Evolutionary conservation across 2,113 vertebrate genomes (phyloP).

Genomic region (Macheiramphus alcinus): DNA sequence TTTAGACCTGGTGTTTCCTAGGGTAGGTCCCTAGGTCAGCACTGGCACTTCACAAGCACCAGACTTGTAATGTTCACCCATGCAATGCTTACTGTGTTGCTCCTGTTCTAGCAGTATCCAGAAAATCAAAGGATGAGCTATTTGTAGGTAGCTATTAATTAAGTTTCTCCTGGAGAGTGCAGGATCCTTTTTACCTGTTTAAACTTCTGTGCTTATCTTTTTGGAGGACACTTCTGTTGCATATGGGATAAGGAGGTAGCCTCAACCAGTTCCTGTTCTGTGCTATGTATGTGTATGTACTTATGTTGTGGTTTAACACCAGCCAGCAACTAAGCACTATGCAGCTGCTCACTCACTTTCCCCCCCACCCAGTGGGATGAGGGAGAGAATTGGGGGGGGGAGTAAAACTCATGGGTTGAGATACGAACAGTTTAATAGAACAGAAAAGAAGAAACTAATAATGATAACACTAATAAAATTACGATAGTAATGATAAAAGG

Average conservation of each 20-base stretch:
- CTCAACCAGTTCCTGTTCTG: not conserved
- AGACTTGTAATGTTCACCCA: too few species aligned
- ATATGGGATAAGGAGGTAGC: not conserved
- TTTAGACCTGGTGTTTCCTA: not conserved
- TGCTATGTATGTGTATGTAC: not conserved
- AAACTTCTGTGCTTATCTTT: not conserved
- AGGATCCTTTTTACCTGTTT: not conserved
- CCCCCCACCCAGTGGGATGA: too few species aligned
- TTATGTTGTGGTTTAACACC: too few species aligned
- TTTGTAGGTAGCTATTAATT: not conserved
- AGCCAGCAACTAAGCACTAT: too few species aligned
- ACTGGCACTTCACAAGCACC: not conserved
- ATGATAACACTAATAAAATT: too few species aligned
- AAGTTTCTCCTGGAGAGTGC: not conserved
- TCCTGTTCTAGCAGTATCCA: not conserved
- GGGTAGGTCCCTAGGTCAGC: not conserved
- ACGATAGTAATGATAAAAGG: too few species aligned
- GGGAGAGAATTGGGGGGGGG: too few species aligned
- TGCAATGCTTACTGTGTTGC: not conserved
- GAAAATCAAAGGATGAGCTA: not conserved
- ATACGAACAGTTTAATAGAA: too few species aligned
- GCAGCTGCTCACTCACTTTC: too few species aligned
- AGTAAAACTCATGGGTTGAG: too few species aligned
- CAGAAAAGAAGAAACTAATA: too few species aligned
- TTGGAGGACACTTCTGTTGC: not conserved